These are phyloP conservation scores for Sardina pilchardus DNA, from an alignment of 2,113 vertebrate genomes.

Conservation along the genomic window DNA sequence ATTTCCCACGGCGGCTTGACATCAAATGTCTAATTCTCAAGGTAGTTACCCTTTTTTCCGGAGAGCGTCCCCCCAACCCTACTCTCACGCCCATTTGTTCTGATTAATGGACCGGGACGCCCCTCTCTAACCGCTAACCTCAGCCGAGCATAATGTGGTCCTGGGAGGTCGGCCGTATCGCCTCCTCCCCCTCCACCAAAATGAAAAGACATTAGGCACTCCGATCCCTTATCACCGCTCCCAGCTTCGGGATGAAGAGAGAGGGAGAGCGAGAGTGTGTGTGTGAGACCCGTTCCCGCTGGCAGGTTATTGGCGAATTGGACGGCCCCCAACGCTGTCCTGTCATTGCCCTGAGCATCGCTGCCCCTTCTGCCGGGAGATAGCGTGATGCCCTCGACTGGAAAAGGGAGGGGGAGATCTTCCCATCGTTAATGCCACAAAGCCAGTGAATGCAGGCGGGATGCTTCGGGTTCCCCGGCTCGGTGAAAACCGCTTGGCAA, in stretches of 20 bases:
- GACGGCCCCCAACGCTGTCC: conserved; percentile 28
- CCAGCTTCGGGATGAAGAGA: conserved; percentile 57
- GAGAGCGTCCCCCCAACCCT: conserved; percentile 46
- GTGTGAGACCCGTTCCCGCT: conserved; percentile 25
- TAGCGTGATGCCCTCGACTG: conserved; percentile 38
- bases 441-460: conserved; percentile 13
- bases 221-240: conserved; percentile 71
- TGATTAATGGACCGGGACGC: conserved; percentile 65
- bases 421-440: conserved; percentile 43
- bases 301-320: conserved; percentile 40
- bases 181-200: conserved; percentile 35
- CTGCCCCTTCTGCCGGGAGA: conserved; percentile 39
- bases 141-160: conserved; percentile 32
- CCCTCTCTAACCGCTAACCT: conserved; percentile 25
- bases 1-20: neutral
- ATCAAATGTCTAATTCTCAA: conserved; percentile 38
- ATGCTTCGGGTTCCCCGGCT: conserved; percentile 1
- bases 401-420: conserved; percentile 44
- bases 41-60: conserved; percentile 17
- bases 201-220: conserved; percentile 46
- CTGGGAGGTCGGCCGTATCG: conserved; percentile 26
- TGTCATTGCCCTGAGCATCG: conserved; percentile 27
- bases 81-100: conserved; percentile 63
- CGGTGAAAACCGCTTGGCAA: conserved; percentile 12
- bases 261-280: conserved; percentile 7